Percentiles rank a stretch among this genome's conserved stretches.
phyloP scores from a whole-genome alignment of 2,888 invertebrate genomes.

The Linyphia triangularis region DNA sequence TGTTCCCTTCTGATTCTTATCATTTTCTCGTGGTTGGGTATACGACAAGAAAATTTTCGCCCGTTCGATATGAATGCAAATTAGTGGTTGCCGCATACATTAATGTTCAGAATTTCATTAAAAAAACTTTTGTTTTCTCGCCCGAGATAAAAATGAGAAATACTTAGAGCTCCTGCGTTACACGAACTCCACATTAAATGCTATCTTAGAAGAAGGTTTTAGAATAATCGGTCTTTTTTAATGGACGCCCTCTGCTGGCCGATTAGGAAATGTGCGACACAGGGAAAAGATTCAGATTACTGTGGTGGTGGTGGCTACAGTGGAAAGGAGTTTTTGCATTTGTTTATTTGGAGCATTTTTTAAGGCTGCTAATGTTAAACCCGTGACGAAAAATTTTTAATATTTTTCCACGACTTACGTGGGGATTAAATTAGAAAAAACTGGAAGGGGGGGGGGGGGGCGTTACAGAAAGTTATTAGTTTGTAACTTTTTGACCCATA shows the following conservation, averaged over 20 bases:
- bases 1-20: not conserved
- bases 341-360: not conserved
- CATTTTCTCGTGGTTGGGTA: not conserved
- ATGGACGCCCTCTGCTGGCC: not conserved
- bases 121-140: slow-evolving; percentile 47
- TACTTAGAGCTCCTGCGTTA: not conserved
- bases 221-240: slow-evolving; percentile 28
- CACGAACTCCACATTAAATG: slow-evolving; percentile 43
- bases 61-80: slow-evolving; percentile 52
- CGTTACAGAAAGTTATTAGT: no score
- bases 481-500: no score
- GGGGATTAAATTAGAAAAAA: not conserved
- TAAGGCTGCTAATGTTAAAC: not conserved
- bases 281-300: not conserved
- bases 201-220: slow-evolving; percentile 12
- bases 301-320: no score
- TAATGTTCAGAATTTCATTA: slow-evolving; percentile 56
- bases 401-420: not conserved
- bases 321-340: not conserved
- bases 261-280: not conserved
- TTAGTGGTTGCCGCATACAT: slow-evolving; percentile 35
- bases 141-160: slow-evolving; percentile 37
- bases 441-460: no score
- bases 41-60: not conserved
- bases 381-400: not conserved